Conservation (phyloP, 2,888 invertebrate species). For the Caenorhabditis japonica region DNA sequence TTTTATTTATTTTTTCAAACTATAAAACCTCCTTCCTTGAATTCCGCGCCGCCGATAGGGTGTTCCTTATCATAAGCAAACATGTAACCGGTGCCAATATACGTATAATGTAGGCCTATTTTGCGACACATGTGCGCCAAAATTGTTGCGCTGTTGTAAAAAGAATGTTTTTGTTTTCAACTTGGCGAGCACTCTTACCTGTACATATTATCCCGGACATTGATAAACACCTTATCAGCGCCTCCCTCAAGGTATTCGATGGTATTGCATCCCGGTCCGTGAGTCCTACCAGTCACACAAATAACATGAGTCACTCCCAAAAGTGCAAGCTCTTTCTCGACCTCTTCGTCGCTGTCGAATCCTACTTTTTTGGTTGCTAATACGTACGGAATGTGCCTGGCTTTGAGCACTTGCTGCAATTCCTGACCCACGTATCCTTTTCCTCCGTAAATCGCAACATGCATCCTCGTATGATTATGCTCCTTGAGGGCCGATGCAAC, state of each 20-base stretch:
- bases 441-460: conserved; percentile 73
- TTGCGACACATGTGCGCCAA: conserved; percentile 70
- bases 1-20: not conserved
- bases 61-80: conserved; percentile 76
- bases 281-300: conserved; percentile 74
- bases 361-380: conserved; percentile 71
- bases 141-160: conserved; percentile 59
- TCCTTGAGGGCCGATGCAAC: conserved; percentile 66
- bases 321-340: conserved; percentile 65
- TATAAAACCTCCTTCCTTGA: conserved; percentile 67
- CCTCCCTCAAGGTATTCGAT: conserved; percentile 76
- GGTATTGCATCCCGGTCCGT: conserved; percentile 68
- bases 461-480: conserved; percentile 66
- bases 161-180: not conserved
- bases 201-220: conserved; percentile 75
- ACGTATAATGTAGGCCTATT: conserved; percentile 74
- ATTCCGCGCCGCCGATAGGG: conserved; percentile 71
- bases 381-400: conserved; percentile 63
- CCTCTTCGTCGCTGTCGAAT: conserved; percentile 66
- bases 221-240: conserved; percentile 70
- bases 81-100: conserved; percentile 76
- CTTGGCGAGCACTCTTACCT: conserved; percentile 41
- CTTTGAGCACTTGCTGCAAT: conserved; percentile 60
- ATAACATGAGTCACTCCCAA: conserved; percentile 75
- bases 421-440: conserved; percentile 65